A percentile compares a stretch with the other conserved stretches of the same genome.
Evolutionary conservation across 2,888 invertebrate genomes (phyloP).

Genomic region (Pyrocoelia pectoralis): DNA sequence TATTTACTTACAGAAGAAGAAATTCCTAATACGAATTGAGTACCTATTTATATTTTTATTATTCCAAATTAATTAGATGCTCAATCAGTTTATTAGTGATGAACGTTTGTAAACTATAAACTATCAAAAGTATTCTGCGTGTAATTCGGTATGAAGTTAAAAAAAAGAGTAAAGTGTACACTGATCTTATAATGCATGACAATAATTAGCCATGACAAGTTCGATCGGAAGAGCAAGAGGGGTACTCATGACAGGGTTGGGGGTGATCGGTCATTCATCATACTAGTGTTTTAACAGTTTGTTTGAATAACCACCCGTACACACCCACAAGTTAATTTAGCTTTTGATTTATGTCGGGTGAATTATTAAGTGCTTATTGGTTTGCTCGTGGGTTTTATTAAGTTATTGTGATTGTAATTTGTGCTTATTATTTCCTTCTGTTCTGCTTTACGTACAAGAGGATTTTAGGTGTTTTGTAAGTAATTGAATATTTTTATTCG

Average conservation of each 20-base stretch:
- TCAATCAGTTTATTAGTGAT: no score
- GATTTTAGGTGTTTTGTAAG: neutral
- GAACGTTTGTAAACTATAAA: no score
- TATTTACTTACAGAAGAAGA: no score
- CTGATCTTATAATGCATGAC: neutral
- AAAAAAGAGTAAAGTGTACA: no score
- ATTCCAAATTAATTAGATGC: no score
- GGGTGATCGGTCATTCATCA: constrained; percentile 54
- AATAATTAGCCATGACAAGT: constrained; percentile 53
- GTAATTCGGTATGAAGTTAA: neutral
- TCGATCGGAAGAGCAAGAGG: constrained; percentile 46
- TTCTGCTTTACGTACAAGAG: constrained; percentile 5
- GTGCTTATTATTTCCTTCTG: neutral
- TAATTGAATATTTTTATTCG: no score
- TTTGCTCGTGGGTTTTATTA: neutral
- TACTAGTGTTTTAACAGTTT: constrained; percentile 52
- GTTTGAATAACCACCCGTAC: constrained; percentile 48
- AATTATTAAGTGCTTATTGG: neutral
- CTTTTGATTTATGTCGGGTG: neutral
- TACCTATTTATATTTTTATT: no score
- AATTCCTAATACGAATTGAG: no score
- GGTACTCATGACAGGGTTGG: constrained; percentile 43
- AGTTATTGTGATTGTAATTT: neutral
- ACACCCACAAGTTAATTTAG: constrained; percentile 33
- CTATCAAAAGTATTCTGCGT: no score